Conservation (phyloP, 2,888 invertebrate genomes). For the Griposia aprilina region DNA sequence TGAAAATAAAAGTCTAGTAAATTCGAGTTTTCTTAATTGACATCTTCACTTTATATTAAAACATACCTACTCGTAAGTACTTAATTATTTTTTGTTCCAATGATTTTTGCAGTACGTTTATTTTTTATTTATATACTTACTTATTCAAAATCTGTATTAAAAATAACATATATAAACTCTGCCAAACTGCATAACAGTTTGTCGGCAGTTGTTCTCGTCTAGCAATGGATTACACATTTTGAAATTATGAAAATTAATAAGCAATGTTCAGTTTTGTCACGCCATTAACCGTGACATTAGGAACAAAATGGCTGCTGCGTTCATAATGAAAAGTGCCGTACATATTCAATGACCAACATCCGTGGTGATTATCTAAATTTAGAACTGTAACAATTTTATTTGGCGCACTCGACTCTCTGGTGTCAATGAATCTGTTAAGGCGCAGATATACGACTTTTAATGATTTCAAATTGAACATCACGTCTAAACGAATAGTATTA, state of each 20-base stretch:
- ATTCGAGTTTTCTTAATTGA: constrained; percentile 1
- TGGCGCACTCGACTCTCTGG: constrained; percentile 25
- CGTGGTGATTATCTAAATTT: constrained; percentile 70
- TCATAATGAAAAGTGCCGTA: constrained; percentile 66
- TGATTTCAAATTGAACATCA: too few relatives aligned
- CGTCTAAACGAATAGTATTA: too few relatives aligned
- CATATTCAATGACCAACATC: constrained; percentile 70
- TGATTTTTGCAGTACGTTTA: too few relatives aligned
- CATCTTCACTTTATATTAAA: neutral
- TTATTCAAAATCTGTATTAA: too few relatives aligned
- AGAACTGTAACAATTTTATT: constrained; percentile 63
- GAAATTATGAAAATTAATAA: too few relatives aligned
- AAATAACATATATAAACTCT: too few relatives aligned
- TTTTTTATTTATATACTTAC: too few relatives aligned
- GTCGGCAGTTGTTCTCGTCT: too few relatives aligned
- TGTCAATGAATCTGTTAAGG: constrained; percentile 23
- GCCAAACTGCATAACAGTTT: too few relatives aligned
- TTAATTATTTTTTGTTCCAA: neutral
- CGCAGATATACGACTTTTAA: too few relatives aligned
- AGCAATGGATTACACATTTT: too few relatives aligned
- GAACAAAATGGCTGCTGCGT: constrained; percentile 34
- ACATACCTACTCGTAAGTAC: too few relatives aligned
- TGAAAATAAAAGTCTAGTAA: neutral
- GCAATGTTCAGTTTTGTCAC: constrained; percentile 21
- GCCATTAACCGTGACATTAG: constrained; percentile 42